Evolutionary conservation across 1,140 invertebrate genomes (phyloP), one percentile per base, ranked within the genome.

Genomic region (Hesperophylax magnus): DNA sequence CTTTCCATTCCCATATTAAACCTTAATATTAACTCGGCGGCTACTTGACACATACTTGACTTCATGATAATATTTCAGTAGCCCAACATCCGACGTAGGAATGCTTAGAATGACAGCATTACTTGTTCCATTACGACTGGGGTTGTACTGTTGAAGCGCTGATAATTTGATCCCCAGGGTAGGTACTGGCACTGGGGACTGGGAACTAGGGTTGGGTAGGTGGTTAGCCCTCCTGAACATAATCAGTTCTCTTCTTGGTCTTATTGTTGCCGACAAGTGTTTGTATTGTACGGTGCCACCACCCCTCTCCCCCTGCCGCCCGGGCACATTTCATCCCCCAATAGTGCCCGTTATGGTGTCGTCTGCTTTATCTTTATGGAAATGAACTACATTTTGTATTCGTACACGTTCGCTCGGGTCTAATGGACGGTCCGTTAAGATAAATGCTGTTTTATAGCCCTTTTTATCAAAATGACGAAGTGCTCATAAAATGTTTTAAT

Each of bases 111-210:
- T 76, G 18, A 47, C 34, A 39, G 20, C 34, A 39, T 76, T 76
- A 61, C 52, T 47, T 52, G 47, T 53, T 24, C 47, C n/a, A 54
- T 27, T 72, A 72, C 27, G 31, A 77, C 20, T 47, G 18, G 22
- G 56, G 27, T 47, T 47, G 60, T 18, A 58, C 27, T 58, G 39
- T 65, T 61, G 52, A 24, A 74, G 52, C 56, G 69, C 53, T 60
- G 67, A 79, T 79, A 79, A 79, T 79, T 79, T 79, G 78, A 72
- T 79, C 78, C 78, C 78, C 56, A n/a, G 78, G 78, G 78, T 39
- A 63, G 52, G 39, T 11, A 3, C 39, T 14, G 39, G 39, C 2
- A 47, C 39, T 14, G 39, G 39, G 39, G 11, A 14, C 39, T 47
- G 34, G 34, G 34, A 8, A 6, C 9, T 6, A 1, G 39, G 39